These are phyloP conservation scores for Osedax frankpressi DNA, from an alignment of 2,888 invertebrate species.

Conservation along the genomic window DNA sequence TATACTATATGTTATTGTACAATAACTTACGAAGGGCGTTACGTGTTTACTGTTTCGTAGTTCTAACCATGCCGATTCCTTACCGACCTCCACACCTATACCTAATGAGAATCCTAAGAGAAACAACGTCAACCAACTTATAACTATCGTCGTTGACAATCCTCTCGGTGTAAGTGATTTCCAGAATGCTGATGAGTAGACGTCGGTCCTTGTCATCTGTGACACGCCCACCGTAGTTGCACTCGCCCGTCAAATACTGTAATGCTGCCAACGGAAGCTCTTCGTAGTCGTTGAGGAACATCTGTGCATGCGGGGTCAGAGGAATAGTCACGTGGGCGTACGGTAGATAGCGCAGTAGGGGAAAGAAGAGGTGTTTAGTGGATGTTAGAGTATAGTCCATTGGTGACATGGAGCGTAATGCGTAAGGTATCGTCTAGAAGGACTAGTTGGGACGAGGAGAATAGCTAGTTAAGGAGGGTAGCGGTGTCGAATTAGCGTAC, in stretches of 20 bases:
- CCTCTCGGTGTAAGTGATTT: slow-evolving; percentile 40
- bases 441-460: no score
- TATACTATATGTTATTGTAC: no score
- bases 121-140: slow-evolving; percentile 32
- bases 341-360: not conserved
- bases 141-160: slow-evolving; percentile 41
- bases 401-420: not conserved
- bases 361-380: not conserved
- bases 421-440: no score
- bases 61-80: no score
- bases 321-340: no score
- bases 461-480: no score
- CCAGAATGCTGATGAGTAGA: slow-evolving; percentile 44
- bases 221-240: slow-evolving; percentile 49
- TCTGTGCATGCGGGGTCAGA: slow-evolving; percentile 38
- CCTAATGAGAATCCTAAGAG: no score
- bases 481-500: no score
- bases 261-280: slow-evolving; percentile 47
- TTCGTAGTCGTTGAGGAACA: slow-evolving; percentile 48
- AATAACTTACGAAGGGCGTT: no score
- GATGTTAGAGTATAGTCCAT: not conserved
- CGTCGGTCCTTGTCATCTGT: slow-evolving; percentile 49
- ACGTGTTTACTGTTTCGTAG: no score
- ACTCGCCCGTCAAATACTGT: slow-evolving; percentile 48
- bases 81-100: no score